Conservation (phyloP, 2,888 invertebrate species). For the Thecocarcelia acutangulata region DNA sequence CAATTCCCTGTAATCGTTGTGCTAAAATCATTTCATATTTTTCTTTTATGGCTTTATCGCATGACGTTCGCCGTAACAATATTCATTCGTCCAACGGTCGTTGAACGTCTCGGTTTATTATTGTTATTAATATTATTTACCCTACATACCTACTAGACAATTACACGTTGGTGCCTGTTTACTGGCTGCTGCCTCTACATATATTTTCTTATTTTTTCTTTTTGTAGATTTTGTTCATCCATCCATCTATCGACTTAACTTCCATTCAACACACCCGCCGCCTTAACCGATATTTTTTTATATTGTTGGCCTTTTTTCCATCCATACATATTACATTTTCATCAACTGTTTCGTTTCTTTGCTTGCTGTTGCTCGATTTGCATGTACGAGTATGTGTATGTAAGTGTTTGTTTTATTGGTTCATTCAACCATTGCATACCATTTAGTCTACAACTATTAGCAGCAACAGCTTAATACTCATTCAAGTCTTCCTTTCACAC, state of each 20-base stretch:
- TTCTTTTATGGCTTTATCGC: slow-evolving; percentile 72
- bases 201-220: slow-evolving; percentile 7
- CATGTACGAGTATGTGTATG: no score
- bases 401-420: slow-evolving; percentile 61
- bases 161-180: slow-evolving; percentile 54
- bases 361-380: slow-evolving; percentile 20
- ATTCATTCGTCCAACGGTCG: slow-evolving; percentile 72
- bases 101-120: slow-evolving; percentile 72
- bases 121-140: slow-evolving; percentile 66
- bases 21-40: slow-evolving; percentile 62
- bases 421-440: slow-evolving; percentile 65
- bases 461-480: slow-evolving; percentile 37
- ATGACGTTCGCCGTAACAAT: slow-evolving; percentile 70
- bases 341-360: slow-evolving; percentile 18
- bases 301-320: slow-evolving; percentile 52
- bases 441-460: slow-evolving; percentile 58
- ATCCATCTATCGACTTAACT: slow-evolving; percentile 41
- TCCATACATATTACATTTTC: slow-evolving; percentile 8
- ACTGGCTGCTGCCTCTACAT: slow-evolving; percentile 38
- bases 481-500: slow-evolving; percentile 15
- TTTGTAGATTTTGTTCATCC: not conserved
- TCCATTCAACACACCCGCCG: slow-evolving; percentile 54
- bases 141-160: slow-evolving; percentile 68
- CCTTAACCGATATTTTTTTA: slow-evolving; percentile 65
- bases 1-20: slow-evolving; percentile 54